Evolutionary conservation across 2,888 invertebrate species (phyloP), one percentile per base, ranked within the genome.

Genomic region (Trachelus troglodyta): DNA sequence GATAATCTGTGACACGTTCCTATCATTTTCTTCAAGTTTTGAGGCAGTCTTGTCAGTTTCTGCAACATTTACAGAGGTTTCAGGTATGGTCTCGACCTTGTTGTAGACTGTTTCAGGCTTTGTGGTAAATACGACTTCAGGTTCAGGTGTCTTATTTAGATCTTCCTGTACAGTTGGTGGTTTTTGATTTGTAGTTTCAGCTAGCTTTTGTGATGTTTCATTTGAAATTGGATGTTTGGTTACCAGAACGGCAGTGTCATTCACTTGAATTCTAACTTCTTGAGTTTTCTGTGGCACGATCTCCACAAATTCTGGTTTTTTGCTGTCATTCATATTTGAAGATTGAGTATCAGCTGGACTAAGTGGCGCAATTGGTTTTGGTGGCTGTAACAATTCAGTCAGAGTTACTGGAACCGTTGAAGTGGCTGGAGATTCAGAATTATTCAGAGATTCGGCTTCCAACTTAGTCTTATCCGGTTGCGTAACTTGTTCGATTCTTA

Each of bases 211-310:
- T 33, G 69, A 3, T n/a, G 69, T 15, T 34, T 11, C 74, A 30
- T 35, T 37, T n/a, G 37, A 15, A 56, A 30, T 56, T 31, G 75
- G 71, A 3, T 68, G 75, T 73, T 78, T 79, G 11, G 83, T 82
- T 30, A 83, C 82, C 69, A 80, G 75, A 69, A 85, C 83, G 15
- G 85, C 84, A 4, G 84, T 84, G 69, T 85, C 83, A 69, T 84
- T 84, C 3, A 85, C 82, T 81, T 77, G 83, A 75, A 85, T 83
- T 23, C 83, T 80, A 12, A 83, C 34, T 78, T 84, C 81, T 78
- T 84, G 79, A 31, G 76, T 78, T 40, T 78, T 74, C 4, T 31
- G 37, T 11, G 74, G 77, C 34, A 34, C 77, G 12, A 75, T 56
- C 12, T 69, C 75, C 23, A 71, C 34, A 12, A 40, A 33, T 12